Evolutionary conservation across 92 coral and sea anemone species (phyloP), one percentile per base, ranked within the genome.

Genomic region (Phymanthus crucifer): DNA sequence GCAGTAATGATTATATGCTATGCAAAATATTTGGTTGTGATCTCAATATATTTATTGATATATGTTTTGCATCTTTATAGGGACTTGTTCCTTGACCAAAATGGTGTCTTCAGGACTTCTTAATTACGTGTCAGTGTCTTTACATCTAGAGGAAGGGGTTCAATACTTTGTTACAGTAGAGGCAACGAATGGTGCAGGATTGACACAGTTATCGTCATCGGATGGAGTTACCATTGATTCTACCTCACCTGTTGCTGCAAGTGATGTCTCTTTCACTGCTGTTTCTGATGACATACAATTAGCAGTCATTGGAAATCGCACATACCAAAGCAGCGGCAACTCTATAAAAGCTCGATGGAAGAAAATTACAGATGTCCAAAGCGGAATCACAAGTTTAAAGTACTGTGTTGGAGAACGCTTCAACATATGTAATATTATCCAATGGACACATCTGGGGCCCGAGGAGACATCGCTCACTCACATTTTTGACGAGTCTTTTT

Each of bases 141-240:
- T 89, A 9, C 32, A 50, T 16, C 85, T 95, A 24, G 83, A 89
- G 36, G 90, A 93, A 31, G 92, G 93, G 29, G 69, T 52, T 37
- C 89, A 86, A 1, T 91, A 93, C 78, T 95, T 75, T 84, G 87
- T 91, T 72, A 93, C 96, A 29, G 94, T 95, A 21, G 91, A 87
- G 40, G 99, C 98, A 52, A 86, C 81, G 31, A 95, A 95, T 80
- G 95, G 89, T 43, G 99, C 96, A 66, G 96, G 99, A 31, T 83
- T 89, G 50, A 88, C 89, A n/a, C 75, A 82, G 64, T 67, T 81
- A 13, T 80, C 91, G 40, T 93, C 81, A 26, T 95, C 99, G 6
- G 91, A 90, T 82, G 98, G 99, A 3, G 84, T 95, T 24, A 80
- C 87, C 38, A 57, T 95, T 1, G 99, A 95, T 69, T 70, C 77